Conservation (phyloP, 2,797 vertebrate species). For the Lagorchestes hirsutus region DNA sequence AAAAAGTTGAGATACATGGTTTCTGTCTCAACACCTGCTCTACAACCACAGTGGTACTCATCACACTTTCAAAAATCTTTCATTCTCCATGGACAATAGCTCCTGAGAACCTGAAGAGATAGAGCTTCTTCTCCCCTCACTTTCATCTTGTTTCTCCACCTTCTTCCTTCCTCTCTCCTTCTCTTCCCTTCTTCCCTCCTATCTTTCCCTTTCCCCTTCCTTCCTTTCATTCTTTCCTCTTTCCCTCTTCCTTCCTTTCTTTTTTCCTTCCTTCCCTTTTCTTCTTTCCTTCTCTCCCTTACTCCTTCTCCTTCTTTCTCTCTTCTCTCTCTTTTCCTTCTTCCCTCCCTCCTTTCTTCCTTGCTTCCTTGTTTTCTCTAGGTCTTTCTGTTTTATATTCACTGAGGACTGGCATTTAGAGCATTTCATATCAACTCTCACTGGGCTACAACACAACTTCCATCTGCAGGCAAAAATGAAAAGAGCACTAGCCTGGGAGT, state of each 20-base stretch:
- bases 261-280: no score
- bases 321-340: no score
- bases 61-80: not conserved
- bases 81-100: not conserved
- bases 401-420: not conserved
- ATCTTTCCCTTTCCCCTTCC: not conserved
- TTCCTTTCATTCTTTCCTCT: no score
- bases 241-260: no score
- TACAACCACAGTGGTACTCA: not conserved
- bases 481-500: not conserved
- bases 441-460: constrained; percentile 25
- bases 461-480: not conserved
- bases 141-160: not conserved
- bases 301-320: no score
- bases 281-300: no score
- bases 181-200: no score
- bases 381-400: constrained; percentile 3
- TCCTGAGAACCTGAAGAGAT: not conserved
- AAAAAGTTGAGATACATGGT: constrained; percentile 2
- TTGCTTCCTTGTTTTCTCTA: not conserved
- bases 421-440: not conserved
- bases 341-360: no score
- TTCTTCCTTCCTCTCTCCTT: not conserved
- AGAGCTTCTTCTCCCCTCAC: not conserved
- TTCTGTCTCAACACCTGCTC: not conserved